Base-by-base conservation (phyloP, 2,113 vertebrate genomes). In the Atrichornis clamosus region DNA sequence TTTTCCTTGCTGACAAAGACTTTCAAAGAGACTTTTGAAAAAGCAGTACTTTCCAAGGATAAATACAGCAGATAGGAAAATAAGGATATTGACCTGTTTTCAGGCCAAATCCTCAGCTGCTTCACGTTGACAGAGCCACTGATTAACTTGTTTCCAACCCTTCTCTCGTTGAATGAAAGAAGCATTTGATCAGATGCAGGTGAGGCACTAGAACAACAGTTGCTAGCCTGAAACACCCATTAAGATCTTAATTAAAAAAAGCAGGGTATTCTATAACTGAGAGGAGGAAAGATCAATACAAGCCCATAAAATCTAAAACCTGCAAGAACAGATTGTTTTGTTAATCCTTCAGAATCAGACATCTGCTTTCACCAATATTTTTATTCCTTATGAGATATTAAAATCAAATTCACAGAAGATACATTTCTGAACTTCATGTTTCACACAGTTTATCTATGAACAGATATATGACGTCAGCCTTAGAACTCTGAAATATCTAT, bases 11-110 rank as follows among this genome's bases (percentile, higher is more conserved):
- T 69, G 26, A 65, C 6, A 82, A 83, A 82, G 7, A 2, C 30
- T n/a, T 20, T 44, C 26, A 7, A 70, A 42, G 7, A 63, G 1
- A 32, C 9, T 17, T 79, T 24, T n/a, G 13, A 37, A 55, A 41
- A 9, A 21, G 0, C 15, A 70, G 1, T 13, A 2, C 13, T 52
- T 85, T 35, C 32, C 12, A 62, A 41, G 9, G 12, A 3, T 3
- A 52, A 41, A 42, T 5, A 13, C 14, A 80, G 33, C 50, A 86
- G 85, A 35, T 6, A 0, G 11, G 24, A 39, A 30, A 52, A 87
- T 4, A 33, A 80, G 3, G 18, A 5, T 22, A 3, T 73, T 83
- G 8, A 37, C 22, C 37, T 46, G 4, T 33, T 77, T 86, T 50
- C 37, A 74, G n/a, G 18, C 28, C 75, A 88, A 55, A 62, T n/a